These are phyloP conservation scores for Thalpophila matura DNA, from an alignment of 2,888 invertebrate genomes.

Conservation along the genomic window DNA sequence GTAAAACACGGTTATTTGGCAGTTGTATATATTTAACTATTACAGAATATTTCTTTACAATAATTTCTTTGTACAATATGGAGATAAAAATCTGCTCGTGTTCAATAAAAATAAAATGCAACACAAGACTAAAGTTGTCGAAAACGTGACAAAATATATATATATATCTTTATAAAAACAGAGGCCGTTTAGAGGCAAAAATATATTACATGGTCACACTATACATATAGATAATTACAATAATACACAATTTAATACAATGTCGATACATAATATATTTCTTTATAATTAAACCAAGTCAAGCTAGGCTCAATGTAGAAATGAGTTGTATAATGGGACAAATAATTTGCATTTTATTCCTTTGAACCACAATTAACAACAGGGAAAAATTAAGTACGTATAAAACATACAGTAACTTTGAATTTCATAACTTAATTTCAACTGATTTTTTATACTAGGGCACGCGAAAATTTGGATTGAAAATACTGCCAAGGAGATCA, in stretches of 20 bases:
- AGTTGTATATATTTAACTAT: slow-evolving; percentile 89
- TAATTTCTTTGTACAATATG: slow-evolving; percentile 86
- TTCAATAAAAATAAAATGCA: slow-evolving; percentile 89
- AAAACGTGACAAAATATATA: slow-evolving; percentile 77
- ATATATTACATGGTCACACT: slow-evolving; percentile 66
- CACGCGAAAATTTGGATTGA: slow-evolving; percentile 22
- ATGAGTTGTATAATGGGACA: slow-evolving; percentile 13
- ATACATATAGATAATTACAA: slow-evolving; percentile 65
- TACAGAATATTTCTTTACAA: slow-evolving; percentile 86
- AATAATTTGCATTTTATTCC: slow-evolving; percentile 66
- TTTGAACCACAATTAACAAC: slow-evolving; percentile 56
- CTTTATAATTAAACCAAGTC: slow-evolving; percentile 46
- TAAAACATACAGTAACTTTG: slow-evolving; percentile 25
- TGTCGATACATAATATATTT: slow-evolving; percentile 39
- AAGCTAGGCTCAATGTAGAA: slow-evolving; percentile 15
- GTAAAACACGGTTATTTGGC: slow-evolving; percentile 72
- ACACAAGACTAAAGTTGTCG: slow-evolving; percentile 78
- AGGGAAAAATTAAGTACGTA: slow-evolving; percentile 58
- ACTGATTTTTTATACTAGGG: slow-evolving; percentile 32
- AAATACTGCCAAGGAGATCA: slow-evolving; percentile 61
- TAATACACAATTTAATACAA: slow-evolving; percentile 61
- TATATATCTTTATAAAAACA: slow-evolving; percentile 72
- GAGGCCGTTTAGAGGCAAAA: slow-evolving; percentile 60
- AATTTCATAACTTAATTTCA: slow-evolving; percentile 44
- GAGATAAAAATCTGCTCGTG: slow-evolving; percentile 80